Conservation (phyloP, 2,113 vertebrate species). For the Perognathus longimembris region DNA sequence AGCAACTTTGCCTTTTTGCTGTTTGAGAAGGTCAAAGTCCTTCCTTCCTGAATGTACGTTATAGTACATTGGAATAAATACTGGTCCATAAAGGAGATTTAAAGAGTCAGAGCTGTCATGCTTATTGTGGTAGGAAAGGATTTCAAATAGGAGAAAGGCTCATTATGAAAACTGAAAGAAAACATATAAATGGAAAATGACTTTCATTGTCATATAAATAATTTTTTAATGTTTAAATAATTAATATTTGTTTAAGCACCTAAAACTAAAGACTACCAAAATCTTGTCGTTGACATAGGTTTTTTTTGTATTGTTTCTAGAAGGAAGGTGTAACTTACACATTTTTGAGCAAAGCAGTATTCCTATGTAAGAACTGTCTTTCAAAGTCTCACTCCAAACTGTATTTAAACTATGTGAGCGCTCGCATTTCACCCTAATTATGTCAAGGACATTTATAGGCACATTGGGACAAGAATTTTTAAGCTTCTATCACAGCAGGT, state of each 20-base stretch:
- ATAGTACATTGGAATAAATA: conserved; percentile 40
- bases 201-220: conserved; percentile 33
- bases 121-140: conserved; percentile 37
- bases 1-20: conserved; percentile 20
- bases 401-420: neutral
- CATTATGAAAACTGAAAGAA: conserved; percentile 48
- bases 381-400: neutral
- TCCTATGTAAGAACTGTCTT: conserved; percentile 1
- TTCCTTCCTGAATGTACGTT: neutral
- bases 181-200: conserved; percentile 38
- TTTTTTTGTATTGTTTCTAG: neutral
- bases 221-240: neutral
- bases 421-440: neutral
- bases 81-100: conserved; percentile 37
- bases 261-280: neutral
- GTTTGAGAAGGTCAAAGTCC: conserved; percentile 52
- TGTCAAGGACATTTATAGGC: conserved; percentile 32
- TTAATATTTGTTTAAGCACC: neutral
- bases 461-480: neutral
- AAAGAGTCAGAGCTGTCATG: conserved; percentile 48
- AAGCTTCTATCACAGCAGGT: neutral
- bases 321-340: neutral
- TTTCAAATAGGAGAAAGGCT: neutral
- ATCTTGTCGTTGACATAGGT: neutral
- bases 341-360: neutral